Percentiles rank a stretch among this genome's conserved stretches.
Conservation (phyloP, 2,797 vertebrate species). For the Stomatorhinus walkeri region DNA sequence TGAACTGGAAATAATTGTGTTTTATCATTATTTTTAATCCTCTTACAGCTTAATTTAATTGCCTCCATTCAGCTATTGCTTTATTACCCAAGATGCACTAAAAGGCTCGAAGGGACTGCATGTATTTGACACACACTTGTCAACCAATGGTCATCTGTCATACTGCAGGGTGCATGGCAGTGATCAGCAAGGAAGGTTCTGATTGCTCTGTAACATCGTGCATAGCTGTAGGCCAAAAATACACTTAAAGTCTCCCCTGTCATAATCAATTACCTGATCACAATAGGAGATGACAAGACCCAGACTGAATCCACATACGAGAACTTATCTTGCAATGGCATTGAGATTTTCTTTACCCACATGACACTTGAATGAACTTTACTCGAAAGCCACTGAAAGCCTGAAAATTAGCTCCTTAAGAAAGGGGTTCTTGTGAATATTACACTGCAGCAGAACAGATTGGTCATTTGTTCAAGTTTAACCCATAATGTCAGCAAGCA, state of each 20-base stretch:
- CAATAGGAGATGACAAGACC: neutral
- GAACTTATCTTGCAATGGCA: neutral
- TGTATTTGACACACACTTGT: neutral
- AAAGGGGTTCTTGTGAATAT: neutral
- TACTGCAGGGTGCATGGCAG: neutral
- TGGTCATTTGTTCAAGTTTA: neutral
- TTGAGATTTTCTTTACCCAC: neutral
- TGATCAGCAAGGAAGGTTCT: neutral
- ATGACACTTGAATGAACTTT: neutral
- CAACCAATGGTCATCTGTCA: neutral
- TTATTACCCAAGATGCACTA: neutral
- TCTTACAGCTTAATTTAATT: constrained; percentile 1
- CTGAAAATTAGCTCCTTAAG: neutral
- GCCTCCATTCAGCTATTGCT: neutral
- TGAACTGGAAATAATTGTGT: neutral
- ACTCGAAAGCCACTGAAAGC: neutral
- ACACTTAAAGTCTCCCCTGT: neutral
- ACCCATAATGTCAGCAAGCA: neutral
- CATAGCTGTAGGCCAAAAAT: neutral
- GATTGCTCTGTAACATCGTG: neutral
- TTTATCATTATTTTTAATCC: neutral
- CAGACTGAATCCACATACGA: neutral
- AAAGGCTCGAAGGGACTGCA: neutral
- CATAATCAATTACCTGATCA: constrained; percentile 5
- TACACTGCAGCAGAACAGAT: neutral